Evolutionary conservation across 2,113 vertebrate genomes (phyloP).

Genomic region (Peromyscus californicus): DNA sequence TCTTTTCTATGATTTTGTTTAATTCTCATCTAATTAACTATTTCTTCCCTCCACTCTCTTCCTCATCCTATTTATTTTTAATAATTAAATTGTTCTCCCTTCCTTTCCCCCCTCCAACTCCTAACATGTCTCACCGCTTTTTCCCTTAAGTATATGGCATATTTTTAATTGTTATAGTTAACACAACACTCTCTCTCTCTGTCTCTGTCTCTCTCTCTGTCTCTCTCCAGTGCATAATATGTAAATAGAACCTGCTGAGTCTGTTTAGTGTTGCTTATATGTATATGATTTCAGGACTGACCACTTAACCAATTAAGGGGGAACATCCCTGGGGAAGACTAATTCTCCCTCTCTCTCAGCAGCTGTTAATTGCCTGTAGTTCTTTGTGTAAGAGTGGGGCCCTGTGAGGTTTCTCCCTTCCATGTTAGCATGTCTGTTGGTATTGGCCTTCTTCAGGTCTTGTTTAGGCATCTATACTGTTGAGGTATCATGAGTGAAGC

Average conservation of each 20-base stretch:
- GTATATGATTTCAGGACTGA: background rate
- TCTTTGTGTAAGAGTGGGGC: background rate
- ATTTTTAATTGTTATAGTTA: background rate
- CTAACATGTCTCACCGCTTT: background rate
- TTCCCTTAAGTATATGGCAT: background rate
- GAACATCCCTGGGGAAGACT: background rate
- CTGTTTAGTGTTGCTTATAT: background rate
- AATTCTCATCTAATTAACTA: background rate
- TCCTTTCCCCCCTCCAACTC: background rate
- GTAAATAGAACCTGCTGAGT: background rate
- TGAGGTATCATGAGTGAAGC: background rate
- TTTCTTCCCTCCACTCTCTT: background rate
- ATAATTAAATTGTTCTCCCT: background rate
- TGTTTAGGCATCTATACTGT: background rate
- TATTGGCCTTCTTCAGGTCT: background rate
- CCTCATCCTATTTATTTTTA: background rate
- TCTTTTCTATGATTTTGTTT: background rate
- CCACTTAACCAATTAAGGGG: background rate
- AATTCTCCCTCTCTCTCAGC: background rate
- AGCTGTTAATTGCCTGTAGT: background rate
- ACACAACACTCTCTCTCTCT: too few species aligned
- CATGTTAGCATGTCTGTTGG: background rate
- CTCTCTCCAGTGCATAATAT: background rate
- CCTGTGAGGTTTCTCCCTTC: background rate
- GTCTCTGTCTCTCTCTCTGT: too few species aligned